Evolutionary conservation across 2,113 vertebrate genomes (phyloP).

Genomic region (Pristiophorus japonicus): DNA sequence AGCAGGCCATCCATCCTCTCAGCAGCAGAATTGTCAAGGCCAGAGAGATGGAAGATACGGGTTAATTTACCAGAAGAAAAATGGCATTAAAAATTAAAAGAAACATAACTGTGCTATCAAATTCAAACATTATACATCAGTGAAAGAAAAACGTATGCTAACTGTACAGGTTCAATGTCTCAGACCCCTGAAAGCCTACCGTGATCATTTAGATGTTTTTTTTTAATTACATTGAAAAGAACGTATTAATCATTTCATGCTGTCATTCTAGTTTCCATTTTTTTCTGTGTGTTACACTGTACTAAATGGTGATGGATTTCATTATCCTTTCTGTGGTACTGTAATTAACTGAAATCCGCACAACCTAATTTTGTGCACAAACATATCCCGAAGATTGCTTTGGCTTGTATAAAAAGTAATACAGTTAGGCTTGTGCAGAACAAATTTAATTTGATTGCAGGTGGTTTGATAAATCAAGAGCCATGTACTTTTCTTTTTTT

Average conservation of each 20-base stretch:
- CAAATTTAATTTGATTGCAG: slow-evolving; percentile 36
- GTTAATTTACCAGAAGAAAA: slow-evolving; percentile 29
- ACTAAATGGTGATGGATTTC: slow-evolving; percentile 28
- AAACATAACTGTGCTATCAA: slow-evolving; percentile 8
- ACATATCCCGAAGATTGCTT: slow-evolving; percentile 34
- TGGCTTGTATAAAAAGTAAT: slow-evolving; percentile 28
- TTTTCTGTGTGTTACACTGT: neutral
- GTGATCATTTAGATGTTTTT: slow-evolving; percentile 17
- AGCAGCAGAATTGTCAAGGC: neutral
- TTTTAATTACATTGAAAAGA: neutral
- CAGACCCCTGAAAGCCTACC: neutral
- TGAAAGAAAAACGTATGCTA: neutral
- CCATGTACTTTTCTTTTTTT: slow-evolving; percentile 11
- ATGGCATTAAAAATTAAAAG: slow-evolving; percentile 30
- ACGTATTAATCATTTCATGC: slow-evolving; percentile 23
- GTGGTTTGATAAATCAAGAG: slow-evolving; percentile 35
- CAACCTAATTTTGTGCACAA: slow-evolving; percentile 36
- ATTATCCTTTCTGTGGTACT: slow-evolving; percentile 29
- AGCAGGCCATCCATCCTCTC: neutral
- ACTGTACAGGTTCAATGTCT: neutral
- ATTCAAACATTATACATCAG: slow-evolving; percentile 28
- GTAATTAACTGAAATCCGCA: slow-evolving; percentile 37
- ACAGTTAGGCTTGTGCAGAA: slow-evolving; percentile 30
- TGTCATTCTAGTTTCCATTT: slow-evolving; percentile 21
- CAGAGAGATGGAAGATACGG: neutral